Evolutionary conservation across 1,140 invertebrate genomes (phyloP).

Genomic region (Acromyrmex echinatior): DNA sequence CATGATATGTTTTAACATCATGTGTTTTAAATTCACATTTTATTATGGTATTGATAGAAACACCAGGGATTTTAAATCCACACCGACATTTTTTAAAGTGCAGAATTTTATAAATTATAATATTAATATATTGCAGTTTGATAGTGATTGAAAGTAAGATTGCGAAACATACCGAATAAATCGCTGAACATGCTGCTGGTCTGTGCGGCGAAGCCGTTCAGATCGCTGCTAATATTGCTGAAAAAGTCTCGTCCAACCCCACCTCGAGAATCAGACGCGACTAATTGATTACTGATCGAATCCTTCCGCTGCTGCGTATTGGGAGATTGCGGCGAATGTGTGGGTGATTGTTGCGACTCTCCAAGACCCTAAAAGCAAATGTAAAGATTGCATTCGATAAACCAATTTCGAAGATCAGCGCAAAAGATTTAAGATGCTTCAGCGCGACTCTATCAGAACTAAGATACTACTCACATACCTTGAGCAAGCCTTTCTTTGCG

Average conservation of each 20-base stretch:
- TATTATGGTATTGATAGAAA: no score
- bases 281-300: constrained; percentile 83
- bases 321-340: constrained; percentile 74
- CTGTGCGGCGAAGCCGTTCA: constrained; percentile 96
- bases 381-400: not conserved
- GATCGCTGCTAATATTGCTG: constrained; percentile 94
- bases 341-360: constrained; percentile 84
- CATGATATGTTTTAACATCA: no score
- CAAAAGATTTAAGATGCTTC: not conserved
- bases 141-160: not conserved
- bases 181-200: constrained; percentile 97
- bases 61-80: no score
- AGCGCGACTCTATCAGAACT: not conserved
- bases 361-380: constrained; percentile 80
- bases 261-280: constrained; percentile 80
- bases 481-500: constrained; percentile 94
- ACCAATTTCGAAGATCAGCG: not conserved
- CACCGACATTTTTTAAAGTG: no score
- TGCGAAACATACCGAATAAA: constrained; percentile 90
- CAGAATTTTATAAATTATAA: constrained; percentile 34
- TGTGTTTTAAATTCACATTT: no score
- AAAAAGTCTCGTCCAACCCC: constrained; percentile 93
- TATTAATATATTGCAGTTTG: not conserved
- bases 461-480: constrained; percentile 86
- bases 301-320: constrained; percentile 81